Evolutionary conservation across 2,113 vertebrate species (phyloP), one percentile per base, ranked within the genome.

Genomic region (Boleophthalmus pectinirostris): DNA sequence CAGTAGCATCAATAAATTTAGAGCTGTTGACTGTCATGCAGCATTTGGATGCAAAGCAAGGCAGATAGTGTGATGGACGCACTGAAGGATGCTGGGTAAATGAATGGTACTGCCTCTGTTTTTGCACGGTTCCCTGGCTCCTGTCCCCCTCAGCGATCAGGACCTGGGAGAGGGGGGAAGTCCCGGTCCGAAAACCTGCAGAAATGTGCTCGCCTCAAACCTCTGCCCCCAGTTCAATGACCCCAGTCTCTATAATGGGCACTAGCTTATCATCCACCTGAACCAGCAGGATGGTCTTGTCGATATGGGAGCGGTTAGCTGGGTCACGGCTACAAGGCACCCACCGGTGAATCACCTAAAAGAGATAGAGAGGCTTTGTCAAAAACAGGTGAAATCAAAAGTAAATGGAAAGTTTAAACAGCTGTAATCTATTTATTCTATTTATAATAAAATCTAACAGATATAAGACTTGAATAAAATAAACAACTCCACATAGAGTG

Each of bases 291-390:
- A 99, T 98, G 93, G 97, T 96, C 92, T 97, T 99, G 92, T 99
- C 96, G 85, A 98, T 97, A 88, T 98, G 98, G 90, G 98, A 99
- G 83, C 97, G 95, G 88, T 90, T 95, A 89, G 95, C 94, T 88
- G 95, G 95, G 90, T 99, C 98, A 93, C 97, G 95, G 93, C 97
- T 98, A 94, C 96, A 98, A 98, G 98, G 97, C 96, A 98, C 96
- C 97, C 97, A 99, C 89, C 97, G 97, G 97, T 99, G 98, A 97
- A 99, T 97, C 95, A 99, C 98, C 98, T 99, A 72, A 72, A 88
- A 60, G 64, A 82, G 12, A 63, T 13, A 20, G 54, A 47, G 35
- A 63, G 11, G 29, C 1, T 23, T 60, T 77, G 73, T 21, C 78
- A 13, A 70, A 74, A 25, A 58, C 14, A 21, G 21, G 21, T 23